Base-by-base conservation (phyloP, 2,113 vertebrate species). In the Grallaria varia region DNA sequence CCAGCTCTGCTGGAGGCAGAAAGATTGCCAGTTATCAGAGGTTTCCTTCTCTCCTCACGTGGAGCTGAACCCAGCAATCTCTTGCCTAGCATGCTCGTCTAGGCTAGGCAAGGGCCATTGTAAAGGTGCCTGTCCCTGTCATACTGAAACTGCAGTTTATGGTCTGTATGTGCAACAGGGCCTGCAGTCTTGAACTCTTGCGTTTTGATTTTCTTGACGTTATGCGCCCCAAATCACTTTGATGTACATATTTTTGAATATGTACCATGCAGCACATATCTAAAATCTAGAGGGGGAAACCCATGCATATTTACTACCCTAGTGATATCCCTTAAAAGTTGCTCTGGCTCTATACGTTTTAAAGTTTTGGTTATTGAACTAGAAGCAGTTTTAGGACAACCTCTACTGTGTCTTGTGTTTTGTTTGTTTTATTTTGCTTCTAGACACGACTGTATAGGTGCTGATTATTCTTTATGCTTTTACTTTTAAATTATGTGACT, bases 231-330 rank as follows among this genome's bases (percentile, higher is more conserved):
- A 58, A 76, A 52, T 72, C 1, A 3, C 20, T 12, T 69, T 22
- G 42, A 60, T 18, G 6, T 64, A 4, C 17, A 2, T 74, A 2
- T n/a, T 40, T 53, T 49, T 15, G 27, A 23, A 18, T 74, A 22
- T 10, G 5, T 33, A 47, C 17, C 0, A 1, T 50, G 55, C 12
- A n/a, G 21, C 45, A 12, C 11, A 18, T 55, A 31, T 2, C 31
- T 83, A 44, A 83, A 86, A 76, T 49, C 10, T 18, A 5, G 31
- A 23, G 23, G 4, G 8, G 2, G 10, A 6, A 8, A 9, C 3
- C 33, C 12, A 1, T 6, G 10, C 8, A n/a, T 49, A 22, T 25
- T 81, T 84, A 18, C 81, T 52, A 66, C 12, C 21, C 7, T 55
- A 10, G 22, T 37, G 42, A 20, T 63, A 64, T 16, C 44, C 44